Base-by-base conservation (phyloP, 1,140 invertebrate genomes). In the Cydia splendana region DNA sequence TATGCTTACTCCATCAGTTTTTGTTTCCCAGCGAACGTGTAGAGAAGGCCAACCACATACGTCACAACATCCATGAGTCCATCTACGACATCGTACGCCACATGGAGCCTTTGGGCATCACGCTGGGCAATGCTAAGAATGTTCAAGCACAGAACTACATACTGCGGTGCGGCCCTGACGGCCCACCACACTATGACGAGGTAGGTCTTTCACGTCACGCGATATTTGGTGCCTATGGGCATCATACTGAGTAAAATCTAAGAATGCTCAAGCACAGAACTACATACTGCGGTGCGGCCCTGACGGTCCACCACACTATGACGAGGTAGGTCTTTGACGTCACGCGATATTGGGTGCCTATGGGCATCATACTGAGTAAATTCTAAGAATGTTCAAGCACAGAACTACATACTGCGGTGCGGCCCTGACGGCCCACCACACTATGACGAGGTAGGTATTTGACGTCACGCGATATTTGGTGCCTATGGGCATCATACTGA, bases 51-150 rank as follows among this genome's bases (percentile, higher is more conserved):
- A 85, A 91, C 6, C 94, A 95, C 78, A 96, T 96, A 42, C 93
- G 94, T 65, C 93, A 94, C 80, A 96, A 96, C 80, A 93, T 96
- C 24, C 95, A 96, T 78, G 95, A 96, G 81, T 94, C 95, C 0
- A 96, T 96, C 24, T 94, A 94, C 78, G 95, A 95, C 75, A 90
- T 96, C 57, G 93, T 95, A 4, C 84, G 86, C 65, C 94, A 95
- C 67, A 95, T 96, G 95, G 78, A 82, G 0, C 80, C 85, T 2
- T 83, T 96, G 24, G 89, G 92, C 18, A 92, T 96, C 10, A 76
- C 85, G 2, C 85, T 95, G n/a, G 88, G 90, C 28, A 90, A 93
- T 69, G 84, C 88, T 12, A 89, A 90, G 42, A 94, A 94, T 76
- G 79, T 92, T 18, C 79, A 82, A 2, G 94, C 95, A 48, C 93